Evolutionary conservation across 2,888 invertebrate genomes (phyloP), one percentile per base, ranked within the genome.

Genomic region (Oscheius myriophilus): DNA sequence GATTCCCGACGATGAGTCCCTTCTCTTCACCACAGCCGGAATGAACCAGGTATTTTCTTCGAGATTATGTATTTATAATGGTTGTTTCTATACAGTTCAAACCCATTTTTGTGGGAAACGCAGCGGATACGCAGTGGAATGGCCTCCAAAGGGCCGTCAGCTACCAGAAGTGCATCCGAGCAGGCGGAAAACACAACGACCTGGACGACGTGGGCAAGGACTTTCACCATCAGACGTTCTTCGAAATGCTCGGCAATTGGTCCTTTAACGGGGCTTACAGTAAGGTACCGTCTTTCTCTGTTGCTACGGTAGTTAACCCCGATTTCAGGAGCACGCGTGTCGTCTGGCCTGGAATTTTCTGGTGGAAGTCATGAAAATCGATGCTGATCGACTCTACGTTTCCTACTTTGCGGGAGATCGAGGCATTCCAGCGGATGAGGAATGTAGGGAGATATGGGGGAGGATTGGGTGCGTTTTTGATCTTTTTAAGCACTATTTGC

Each of bases 171-270:
- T 99, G 98, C 88, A 97, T 99, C 80, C 91, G 98, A 86, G 97
- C 64, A 26, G 96, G 97, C 64, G 98, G 98, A 55, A 99, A 99
- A 89, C 98, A 99, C 88, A 99, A 99, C 88, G 98, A 99, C 88
- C 46, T 78, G 25, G 98, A 99, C 89, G 97, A 98, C 90, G 98
- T 98, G 9, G 98, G 98, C 26, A 96, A 96, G 89, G 98, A 99
- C 90, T 94, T 96, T 2, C 98, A 98, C 86, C 98, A 99, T 90
- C 98, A 99, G 85, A 99, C 98, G 3, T 99, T 98, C 89, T 99
- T 99, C 89, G 98, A 99, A 90, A 99, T 99, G 98, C 91, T 99
- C 90, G 98, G 98, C 6, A 99, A 98, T 88, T 99, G 98, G 98
- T 97, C 97, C 0, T 99, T 98, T 89, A 96, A 97, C 25, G 96